Base-by-base conservation (phyloP, 1,140 invertebrate species). In the Saccostrea glomerata region DNA sequence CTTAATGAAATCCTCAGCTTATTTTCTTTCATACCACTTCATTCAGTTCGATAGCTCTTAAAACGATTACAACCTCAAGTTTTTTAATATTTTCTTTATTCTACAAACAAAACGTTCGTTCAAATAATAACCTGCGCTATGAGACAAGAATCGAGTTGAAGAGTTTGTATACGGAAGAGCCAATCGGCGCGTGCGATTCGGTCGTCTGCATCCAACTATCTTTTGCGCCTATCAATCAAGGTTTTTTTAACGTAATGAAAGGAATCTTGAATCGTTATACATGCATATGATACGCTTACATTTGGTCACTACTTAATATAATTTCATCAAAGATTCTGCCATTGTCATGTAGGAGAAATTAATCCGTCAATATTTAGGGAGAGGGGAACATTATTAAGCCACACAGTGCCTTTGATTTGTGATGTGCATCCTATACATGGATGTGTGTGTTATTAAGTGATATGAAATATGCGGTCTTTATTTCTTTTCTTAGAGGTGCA, bases 101-200 rank as follows among this genome's bases (percentile, higher is more conserved):
- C 70, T 13, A 73, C 70, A 73, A 13, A 73, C 70, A 73, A 73
- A 73, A 73, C 70, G 23, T 30, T 73, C 30, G 70, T 30, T 73
- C 70, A 73, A 73, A 73, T 73, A 73, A 73, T 30, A 73, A 30
- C 70, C 70, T 30, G 70, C 70, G 25, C 70, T 73, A 73, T 36
- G 30, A 73, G 70, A 73, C 70, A 30, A 66, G 60, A 66, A 66
- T 73, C 25, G 70, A 73, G 70, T 73, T 73, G 70, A 73, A 73
- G 70, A 73, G 70, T 73, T 83, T 83, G 82, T 83, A 83, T 55
- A n/a, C 82, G 40, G 54, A 83, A 83, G 40, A 83, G n/a, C 82
- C 82, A 83, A 83, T 83, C 82, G 54, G 82, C 82, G 82, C 82
- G 82, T 83, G 82, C 82, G 12, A 36, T 83, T 83, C 54, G 40